phyloP scores from a whole-genome alignment of 2,888 invertebrate genomes.

The Nephrotoma guestfalica region DNA sequence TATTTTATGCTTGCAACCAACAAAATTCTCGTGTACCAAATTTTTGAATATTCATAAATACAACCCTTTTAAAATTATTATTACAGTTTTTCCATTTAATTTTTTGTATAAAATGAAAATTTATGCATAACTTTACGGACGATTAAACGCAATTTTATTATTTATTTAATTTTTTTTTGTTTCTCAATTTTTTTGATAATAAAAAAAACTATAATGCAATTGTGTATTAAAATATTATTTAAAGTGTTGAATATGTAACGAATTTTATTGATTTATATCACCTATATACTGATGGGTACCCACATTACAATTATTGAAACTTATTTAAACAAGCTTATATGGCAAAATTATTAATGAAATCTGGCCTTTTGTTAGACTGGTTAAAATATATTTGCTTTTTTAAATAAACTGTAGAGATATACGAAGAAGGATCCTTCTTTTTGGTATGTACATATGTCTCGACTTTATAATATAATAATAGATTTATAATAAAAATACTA shows the following conservation, averaged over 20 bases:
- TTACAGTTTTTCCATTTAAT: background rate
- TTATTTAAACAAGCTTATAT: no score
- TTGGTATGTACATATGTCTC: background rate
- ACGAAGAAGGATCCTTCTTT: no score
- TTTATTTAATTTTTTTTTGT: background rate
- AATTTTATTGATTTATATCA: background rate
- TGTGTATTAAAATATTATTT: background rate
- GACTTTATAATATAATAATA: background rate
- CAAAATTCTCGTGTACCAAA: background rate
- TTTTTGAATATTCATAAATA: background rate
- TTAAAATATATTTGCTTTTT: no score
- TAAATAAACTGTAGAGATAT: no score
- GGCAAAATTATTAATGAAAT: no score
- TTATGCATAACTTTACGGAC: background rate
- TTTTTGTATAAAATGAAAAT: background rate
- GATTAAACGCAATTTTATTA: background rate
- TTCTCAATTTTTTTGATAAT: background rate
- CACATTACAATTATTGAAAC: no score
- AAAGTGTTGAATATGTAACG: background rate
- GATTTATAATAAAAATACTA: background rate
- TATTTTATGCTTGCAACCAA: background rate
- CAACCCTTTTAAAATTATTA: background rate
- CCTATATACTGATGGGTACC: background rate
- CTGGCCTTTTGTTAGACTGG: no score
- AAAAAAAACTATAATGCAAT: background rate